Percentiles rank a stretch among this genome's conserved stretches.
Conservation (phyloP, 1,140 invertebrate genomes). For the Drosophila sechellia region DNA sequence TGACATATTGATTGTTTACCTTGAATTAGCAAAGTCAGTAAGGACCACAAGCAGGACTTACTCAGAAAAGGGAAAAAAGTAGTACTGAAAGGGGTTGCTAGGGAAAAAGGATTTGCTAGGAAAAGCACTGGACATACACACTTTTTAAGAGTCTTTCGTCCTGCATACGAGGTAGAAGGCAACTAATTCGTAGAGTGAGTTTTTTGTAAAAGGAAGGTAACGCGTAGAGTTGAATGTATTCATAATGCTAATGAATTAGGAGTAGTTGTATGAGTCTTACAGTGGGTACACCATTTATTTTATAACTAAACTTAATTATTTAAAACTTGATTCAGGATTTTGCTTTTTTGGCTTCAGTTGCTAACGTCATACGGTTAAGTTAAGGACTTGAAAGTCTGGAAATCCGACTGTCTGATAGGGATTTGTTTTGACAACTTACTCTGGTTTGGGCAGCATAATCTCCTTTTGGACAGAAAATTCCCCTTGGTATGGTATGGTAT, state of each 20-base stretch:
- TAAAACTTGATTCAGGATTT: not conserved
- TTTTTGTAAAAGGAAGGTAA: not conserved
- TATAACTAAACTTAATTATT: not conserved
- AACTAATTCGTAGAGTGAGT: too few relatives aligned
- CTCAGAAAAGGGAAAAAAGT: constrained; percentile 8
- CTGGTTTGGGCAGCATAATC: constrained; percentile 15
- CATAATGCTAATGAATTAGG: too few relatives aligned
- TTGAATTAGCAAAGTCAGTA: constrained; percentile 67
- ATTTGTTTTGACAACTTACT: constrained; percentile 8
- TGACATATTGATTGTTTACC: constrained; percentile 60
- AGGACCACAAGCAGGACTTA: constrained; percentile 8
- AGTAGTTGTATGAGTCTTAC: not conserved
- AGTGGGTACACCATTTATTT: not conserved
- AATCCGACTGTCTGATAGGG: not conserved
- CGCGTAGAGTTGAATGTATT: too few relatives aligned
- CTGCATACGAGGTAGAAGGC: not conserved
- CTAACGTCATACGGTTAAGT: constrained; percentile 5
- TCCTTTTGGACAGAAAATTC: not conserved
- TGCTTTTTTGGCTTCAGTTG: not conserved
- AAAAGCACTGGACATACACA: not conserved
- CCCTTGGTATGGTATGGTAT: not conserved
- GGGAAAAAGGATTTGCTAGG: not conserved
- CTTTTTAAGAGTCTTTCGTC: not conserved
- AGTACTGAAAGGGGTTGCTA: not conserved
- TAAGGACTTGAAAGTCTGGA: constrained; percentile 18